Evolutionary conservation across 2,888 invertebrate species (phyloP).

Genomic region (Odontomyia ornata): DNA sequence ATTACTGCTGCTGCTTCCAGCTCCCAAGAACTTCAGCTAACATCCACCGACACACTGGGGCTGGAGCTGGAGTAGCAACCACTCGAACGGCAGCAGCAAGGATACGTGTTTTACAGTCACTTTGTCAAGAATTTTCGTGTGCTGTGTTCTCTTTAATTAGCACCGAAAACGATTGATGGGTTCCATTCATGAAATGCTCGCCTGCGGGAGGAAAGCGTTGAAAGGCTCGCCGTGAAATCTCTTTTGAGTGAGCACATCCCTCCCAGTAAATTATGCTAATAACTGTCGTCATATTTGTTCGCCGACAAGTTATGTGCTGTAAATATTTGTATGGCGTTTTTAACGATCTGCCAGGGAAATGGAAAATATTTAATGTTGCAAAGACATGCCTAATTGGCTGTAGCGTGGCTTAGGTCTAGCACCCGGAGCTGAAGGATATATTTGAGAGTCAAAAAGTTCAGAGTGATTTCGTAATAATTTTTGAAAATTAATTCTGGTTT

Average conservation of each 20-base stretch:
- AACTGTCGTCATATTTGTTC: slow-evolving; percentile 30
- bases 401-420: too few species aligned
- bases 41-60: neutral
- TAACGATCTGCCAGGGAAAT: too few species aligned
- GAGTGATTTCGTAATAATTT: too few species aligned
- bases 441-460: too few species aligned
- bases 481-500: too few species aligned
- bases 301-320: slow-evolving; percentile 12
- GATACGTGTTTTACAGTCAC: slow-evolving; percentile 4
- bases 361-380: too few species aligned
- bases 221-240: slow-evolving; percentile 30
- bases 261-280: slow-evolving; percentile 32
- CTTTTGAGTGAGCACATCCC: slow-evolving; percentile 5
- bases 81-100: neutral
- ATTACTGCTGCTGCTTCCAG: too few species aligned
- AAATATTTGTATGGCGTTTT: neutral
- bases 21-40: too few species aligned
- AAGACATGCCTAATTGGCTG: too few species aligned
- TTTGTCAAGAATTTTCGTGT: slow-evolving; percentile 17
- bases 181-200: slow-evolving; percentile 22
- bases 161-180: slow-evolving; percentile 35
- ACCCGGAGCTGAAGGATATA: too few species aligned
- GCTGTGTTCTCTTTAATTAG: slow-evolving; percentile 39
- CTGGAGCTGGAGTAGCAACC: neutral
- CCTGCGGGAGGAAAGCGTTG: neutral